Percentiles rank a stretch among this genome's conserved stretches.
These are phyloP conservation scores for Apostichopus japonicus DNA, from an alignment of 35 echinoderm and acorn worm species.

Conservation along the genomic window DNA sequence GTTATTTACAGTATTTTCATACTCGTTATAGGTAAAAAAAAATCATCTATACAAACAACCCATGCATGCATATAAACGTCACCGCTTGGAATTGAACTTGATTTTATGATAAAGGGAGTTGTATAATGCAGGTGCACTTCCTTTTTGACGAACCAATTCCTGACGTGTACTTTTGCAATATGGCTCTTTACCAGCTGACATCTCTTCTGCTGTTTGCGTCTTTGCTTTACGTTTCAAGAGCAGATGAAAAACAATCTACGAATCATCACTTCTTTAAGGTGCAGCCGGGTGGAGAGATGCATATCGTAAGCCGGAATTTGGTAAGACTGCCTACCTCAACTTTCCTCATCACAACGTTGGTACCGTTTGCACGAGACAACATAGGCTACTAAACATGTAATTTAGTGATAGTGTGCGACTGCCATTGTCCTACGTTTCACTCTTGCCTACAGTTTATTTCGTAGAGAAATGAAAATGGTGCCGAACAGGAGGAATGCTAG, in stretches of 20 bases:
- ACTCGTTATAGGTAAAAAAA: no score
- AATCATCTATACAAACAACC: no score
- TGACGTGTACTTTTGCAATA: neutral
- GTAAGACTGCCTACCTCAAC: neutral
- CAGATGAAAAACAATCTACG: conserved; percentile 3
- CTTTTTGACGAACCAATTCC: neutral
- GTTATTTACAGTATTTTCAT: no score
- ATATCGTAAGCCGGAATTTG: conserved; percentile 29
- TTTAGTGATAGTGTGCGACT: neutral
- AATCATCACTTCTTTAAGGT: conserved; percentile 36
- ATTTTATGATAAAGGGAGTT: no score
- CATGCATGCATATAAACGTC: no score
- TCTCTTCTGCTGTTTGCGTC: neutral
- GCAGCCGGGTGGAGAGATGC: conserved; percentile 1
- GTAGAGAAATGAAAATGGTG: no score
- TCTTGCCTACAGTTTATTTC: no score
- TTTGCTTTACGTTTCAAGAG: neutral
- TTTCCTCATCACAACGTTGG: neutral
- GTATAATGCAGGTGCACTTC: no score
- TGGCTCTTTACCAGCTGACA: neutral
- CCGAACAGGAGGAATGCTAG: no score
- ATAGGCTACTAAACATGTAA: neutral
- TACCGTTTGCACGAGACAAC: neutral
- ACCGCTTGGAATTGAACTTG: no score
- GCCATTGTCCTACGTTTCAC: no score